These are phyloP conservation scores for Drosophila crucigera DNA, from an alignment of 2,888 invertebrate genomes.

Conservation along the genomic window DNA sequence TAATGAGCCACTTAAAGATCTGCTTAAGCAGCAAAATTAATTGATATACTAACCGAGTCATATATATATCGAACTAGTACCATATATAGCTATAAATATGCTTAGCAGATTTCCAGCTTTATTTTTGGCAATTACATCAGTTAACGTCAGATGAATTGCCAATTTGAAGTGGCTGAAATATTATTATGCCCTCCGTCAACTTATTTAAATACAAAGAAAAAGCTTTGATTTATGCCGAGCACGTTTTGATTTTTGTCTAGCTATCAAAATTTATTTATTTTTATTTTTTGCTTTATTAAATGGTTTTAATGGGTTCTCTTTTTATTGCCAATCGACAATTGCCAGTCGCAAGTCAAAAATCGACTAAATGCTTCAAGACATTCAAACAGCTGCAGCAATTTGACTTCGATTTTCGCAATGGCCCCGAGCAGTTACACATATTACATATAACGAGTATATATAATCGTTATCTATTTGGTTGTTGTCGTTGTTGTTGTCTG, in stretches of 20 bases:
- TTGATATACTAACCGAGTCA: neutral
- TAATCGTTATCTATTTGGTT: constrained; percentile 35
- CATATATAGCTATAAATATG: neutral
- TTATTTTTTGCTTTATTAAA: constrained; percentile 25
- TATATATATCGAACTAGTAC: neutral
- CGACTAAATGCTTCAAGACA: constrained; percentile 33
- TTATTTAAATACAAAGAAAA: constrained; percentile 17
- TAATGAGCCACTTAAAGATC: constrained; percentile 12
- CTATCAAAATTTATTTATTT: constrained; percentile 9
- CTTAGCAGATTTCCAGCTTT: neutral
- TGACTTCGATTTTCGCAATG: constrained; percentile 39
- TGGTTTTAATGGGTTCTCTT: constrained; percentile 22
- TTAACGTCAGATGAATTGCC: constrained; percentile 19
- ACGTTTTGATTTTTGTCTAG: constrained; percentile 36
- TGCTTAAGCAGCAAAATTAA: neutral
- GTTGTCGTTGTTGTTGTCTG: constrained; percentile 37
- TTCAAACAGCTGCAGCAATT: constrained; percentile 49
- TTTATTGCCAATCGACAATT: constrained; percentile 2
- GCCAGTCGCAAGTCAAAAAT: constrained; percentile 11
- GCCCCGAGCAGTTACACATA: constrained; percentile 29
- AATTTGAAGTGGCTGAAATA: constrained; percentile 15
- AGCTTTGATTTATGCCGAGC: constrained; percentile 34
- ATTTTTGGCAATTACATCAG: neutral
- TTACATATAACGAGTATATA: constrained; percentile 9
- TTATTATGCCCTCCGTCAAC: constrained; percentile 3